A percentile compares a stretch with the other conserved stretches of the same genome.
Conservation (phyloP, 2,797 vertebrate genomes). For the Anguilla obscura region DNA sequence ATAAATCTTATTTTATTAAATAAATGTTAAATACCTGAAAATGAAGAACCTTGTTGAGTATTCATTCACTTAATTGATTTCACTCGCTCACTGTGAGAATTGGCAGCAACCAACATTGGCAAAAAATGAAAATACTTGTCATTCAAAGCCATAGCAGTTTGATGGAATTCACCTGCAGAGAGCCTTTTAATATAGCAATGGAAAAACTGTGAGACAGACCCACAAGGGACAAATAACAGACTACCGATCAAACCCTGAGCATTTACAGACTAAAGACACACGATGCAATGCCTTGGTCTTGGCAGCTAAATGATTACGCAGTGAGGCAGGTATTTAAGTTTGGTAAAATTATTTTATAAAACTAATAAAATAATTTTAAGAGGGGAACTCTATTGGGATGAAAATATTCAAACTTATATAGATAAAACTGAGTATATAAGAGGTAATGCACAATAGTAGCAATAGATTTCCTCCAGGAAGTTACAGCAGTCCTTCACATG, state of each 20-base stretch:
- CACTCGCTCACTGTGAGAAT: not conserved
- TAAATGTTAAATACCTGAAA: not conserved
- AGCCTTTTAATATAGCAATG: not conserved
- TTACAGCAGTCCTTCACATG: conserved; percentile 20
- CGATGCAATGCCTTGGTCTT: not conserved
- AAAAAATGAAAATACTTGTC: not conserved
- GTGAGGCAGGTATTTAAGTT: not conserved
- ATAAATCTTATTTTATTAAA: not conserved
- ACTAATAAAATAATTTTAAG: not conserved
- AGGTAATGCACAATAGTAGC: not conserved
- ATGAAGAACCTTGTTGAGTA: not conserved
- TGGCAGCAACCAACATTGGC: not conserved
- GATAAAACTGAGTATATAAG: not conserved
- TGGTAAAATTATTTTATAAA: not conserved
- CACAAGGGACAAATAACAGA: not conserved
- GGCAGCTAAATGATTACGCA: not conserved
- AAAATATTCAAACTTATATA: not conserved
- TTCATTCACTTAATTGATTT: not conserved
- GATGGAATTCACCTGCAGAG: not conserved
- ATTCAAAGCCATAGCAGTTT: not conserved
- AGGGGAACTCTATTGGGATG: not conserved
- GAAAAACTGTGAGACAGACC: not conserved
- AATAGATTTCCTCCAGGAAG: conserved; percentile 8
- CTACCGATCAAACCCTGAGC: not conserved
- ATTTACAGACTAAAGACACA: not conserved